Conservation (phyloP, 2,888 invertebrate genomes). For the Argyresthia goedartella region DNA sequence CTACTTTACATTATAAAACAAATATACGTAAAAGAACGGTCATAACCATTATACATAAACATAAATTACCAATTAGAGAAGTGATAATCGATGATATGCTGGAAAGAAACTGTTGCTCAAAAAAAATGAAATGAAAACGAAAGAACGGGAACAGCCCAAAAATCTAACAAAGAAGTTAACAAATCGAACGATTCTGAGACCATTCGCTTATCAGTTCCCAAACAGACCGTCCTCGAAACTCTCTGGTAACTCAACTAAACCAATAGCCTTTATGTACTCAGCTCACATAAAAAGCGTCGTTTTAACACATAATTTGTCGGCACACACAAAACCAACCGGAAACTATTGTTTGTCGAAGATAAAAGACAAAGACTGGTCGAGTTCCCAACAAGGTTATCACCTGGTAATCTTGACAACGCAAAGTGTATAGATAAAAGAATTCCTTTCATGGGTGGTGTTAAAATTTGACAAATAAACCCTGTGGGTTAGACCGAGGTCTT, state of each 20-base stretch:
- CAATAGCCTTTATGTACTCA: slow-evolving; percentile 1
- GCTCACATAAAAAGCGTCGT: slow-evolving; percentile 12
- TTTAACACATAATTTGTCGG: slow-evolving; percentile 34
- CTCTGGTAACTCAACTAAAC: not conserved
- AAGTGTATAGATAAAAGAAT: slow-evolving; percentile 52
- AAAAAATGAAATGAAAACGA: not conserved
- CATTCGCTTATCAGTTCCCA: not conserved
- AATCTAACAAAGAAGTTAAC: not conserved
- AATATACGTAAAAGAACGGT: no score
- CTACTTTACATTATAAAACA: no score
- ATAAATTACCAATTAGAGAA: no score
- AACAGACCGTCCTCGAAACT: not conserved
- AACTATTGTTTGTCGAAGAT: slow-evolving; percentile 62
- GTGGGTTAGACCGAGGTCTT: not conserved
- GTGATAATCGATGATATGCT: no score
- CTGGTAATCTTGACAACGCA: slow-evolving; percentile 33
- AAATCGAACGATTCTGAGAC: not conserved
- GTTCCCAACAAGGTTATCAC: slow-evolving; percentile 52
- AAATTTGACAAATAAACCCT: slow-evolving; percentile 44
- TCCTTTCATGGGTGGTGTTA: slow-evolving; percentile 53
- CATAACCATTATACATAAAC: no score
- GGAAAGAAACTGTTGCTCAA: no score
- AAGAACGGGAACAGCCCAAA: not conserved
- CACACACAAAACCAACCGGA: slow-evolving; percentile 39
- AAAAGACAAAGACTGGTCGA: slow-evolving; percentile 56